phyloP scores from a whole-genome alignment of 2,113 vertebrate genomes.

The Tachysurus vachellii region DNA sequence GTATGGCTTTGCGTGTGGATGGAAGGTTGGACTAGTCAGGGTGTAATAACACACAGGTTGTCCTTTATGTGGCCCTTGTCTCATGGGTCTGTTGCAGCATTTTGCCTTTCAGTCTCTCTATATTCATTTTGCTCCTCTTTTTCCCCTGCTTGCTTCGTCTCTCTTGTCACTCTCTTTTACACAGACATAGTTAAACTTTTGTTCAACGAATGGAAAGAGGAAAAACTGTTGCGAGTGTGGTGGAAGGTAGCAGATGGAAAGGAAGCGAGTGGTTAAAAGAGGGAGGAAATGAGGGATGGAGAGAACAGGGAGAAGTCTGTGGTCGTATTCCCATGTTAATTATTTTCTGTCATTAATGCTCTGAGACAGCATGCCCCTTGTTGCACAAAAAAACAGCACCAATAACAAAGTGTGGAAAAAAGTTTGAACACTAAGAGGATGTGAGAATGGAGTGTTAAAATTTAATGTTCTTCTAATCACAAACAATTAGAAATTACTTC shows the following conservation, averaged over 20 bases:
- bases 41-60: conserved; percentile 1
- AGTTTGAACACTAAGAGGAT: neutral
- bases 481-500: neutral
- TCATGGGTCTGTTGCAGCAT: conserved; percentile 18
- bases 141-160: neutral
- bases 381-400: neutral
- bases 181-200: conserved; percentile 51
- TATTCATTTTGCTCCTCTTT: neutral
- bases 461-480: neutral
- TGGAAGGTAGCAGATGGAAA: conserved; percentile 46
- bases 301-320: conserved; percentile 37
- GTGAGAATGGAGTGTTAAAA: neutral
- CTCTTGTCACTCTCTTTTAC: neutral
- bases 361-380: neutral
- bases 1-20: neutral
- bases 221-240: neutral
- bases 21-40: neutral
- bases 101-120: neutral
- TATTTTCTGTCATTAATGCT: conserved; percentile 2
- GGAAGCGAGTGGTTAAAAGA: conserved; percentile 41
- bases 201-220: conserved; percentile 43
- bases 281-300: conserved; percentile 13
- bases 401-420: neutral
- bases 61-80: neutral
- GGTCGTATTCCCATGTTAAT: conserved; percentile 38